Evolutionary conservation across 2,888 invertebrate species (phyloP).

Genomic region (Antitype chi): DNA sequence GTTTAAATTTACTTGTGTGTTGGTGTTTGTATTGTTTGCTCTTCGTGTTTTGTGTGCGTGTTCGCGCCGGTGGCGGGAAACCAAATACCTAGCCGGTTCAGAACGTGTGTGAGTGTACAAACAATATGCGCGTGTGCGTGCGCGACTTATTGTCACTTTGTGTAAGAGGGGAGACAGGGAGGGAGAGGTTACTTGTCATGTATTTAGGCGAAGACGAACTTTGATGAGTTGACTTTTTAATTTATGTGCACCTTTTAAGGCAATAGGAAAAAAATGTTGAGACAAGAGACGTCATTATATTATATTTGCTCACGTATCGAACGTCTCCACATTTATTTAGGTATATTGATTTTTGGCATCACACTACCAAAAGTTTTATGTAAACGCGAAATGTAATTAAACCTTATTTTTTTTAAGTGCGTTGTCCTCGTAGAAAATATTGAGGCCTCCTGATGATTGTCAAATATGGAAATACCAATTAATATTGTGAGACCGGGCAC

Average conservation of each 20-base stretch:
- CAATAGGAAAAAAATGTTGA: slow-evolving; percentile 71
- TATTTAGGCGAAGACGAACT: slow-evolving; percentile 89
- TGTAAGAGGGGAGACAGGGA: slow-evolving; percentile 87
- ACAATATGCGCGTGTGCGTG: slow-evolving; percentile 83
- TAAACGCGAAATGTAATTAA: slow-evolving; percentile 77
- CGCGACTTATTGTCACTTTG: slow-evolving; percentile 89
- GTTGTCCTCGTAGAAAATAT: slow-evolving; percentile 61
- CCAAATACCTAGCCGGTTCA: slow-evolving; percentile 89
- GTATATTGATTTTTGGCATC: slow-evolving; percentile 85
- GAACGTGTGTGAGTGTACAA: slow-evolving; percentile 85
- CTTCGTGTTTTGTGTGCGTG: slow-evolving; percentile 89
- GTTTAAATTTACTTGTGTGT: slow-evolving; percentile 91
- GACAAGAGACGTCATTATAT: slow-evolving; percentile 68
- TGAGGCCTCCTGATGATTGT: slow-evolving; percentile 35
- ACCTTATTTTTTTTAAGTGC: slow-evolving; percentile 61
- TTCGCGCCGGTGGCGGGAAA: slow-evolving; percentile 89
- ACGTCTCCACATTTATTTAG: slow-evolving; percentile 76
- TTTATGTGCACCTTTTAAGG: slow-evolving; percentile 82
- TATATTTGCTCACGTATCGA: slow-evolving; percentile 79
- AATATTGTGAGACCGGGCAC: not conserved
- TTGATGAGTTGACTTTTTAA: slow-evolving; percentile 89
- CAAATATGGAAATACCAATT: slow-evolving; percentile 45
- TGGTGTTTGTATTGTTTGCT: slow-evolving; percentile 90
- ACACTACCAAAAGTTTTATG: slow-evolving; percentile 80
- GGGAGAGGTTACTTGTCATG: slow-evolving; percentile 89